A percentile compares a stretch with the other conserved stretches of the same genome.
Evolutionary conservation across 2,888 invertebrate genomes (phyloP).

Genomic region (Meteorus colon): DNA sequence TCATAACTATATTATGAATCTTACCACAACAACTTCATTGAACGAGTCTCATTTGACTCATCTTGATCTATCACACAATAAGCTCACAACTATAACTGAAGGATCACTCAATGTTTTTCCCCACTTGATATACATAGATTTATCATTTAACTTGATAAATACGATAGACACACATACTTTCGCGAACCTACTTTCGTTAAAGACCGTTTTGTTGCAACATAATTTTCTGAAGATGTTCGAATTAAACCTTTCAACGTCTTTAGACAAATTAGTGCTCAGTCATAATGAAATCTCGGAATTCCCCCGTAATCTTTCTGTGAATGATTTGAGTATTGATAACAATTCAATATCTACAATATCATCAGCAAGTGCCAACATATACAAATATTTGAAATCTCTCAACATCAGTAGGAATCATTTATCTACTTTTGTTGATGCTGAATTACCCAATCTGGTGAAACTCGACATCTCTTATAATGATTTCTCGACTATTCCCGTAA

Average conservation of each 20-base stretch:
- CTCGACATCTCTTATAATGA: conserved; percentile 76
- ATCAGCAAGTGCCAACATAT: conserved; percentile 28
- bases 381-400: conserved; percentile 53
- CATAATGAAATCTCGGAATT: conserved; percentile 57
- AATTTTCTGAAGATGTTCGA: conserved; percentile 58
- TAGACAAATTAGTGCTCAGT: conserved; percentile 57
- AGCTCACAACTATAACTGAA: conserved; percentile 72
- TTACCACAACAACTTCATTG: conserved; percentile 59
- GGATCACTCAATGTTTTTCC: conserved; percentile 72
- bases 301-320: conserved; percentile 45
- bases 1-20: conserved; percentile 72
- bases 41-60: conserved; percentile 56
- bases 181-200: conserved; percentile 50
- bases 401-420: conserved; percentile 68
- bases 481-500: conserved; percentile 73
- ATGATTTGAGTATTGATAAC: conserved; percentile 57
- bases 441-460: conserved; percentile 72
- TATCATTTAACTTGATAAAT: conserved; percentile 62
- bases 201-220: conserved; percentile 49
- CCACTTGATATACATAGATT: conserved; percentile 70
- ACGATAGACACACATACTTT: conserved; percentile 51
- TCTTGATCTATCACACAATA: conserved; percentile 64
- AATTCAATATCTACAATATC: conserved; percentile 56
- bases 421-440: conserved; percentile 73
- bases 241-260: conserved; percentile 55